Base-by-base conservation (phyloP, 1,140 invertebrate genomes). In the Drosophila virilis region DNA sequence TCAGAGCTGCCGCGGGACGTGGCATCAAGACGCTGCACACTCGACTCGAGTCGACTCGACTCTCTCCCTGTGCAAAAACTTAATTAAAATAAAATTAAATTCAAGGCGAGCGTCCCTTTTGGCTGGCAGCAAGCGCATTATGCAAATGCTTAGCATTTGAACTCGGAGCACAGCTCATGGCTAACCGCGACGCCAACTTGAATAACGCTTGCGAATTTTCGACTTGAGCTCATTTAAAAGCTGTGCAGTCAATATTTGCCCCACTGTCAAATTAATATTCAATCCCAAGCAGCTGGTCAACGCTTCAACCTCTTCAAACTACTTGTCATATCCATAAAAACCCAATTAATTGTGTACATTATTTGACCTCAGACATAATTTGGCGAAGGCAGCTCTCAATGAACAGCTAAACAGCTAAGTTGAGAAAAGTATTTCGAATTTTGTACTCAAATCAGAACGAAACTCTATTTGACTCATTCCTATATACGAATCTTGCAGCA, bases 1-100 rank as follows among this genome's bases (percentile, higher is more conserved):
- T 66, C 51, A 48, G 58, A 10, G 66, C 22, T 71, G 61, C 61
- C 50, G 37, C 59, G 33, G 64, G 67, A 62, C 38, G 51, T 62
- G 51, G 59, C 59, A 17, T 32, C 51, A 43, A 55, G 52, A 66
- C 52, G 48, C 15, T 50, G 61, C 45, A 45, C 37, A 35, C 22
- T 28, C 22, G 4, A 28, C 22, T 2, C 4, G 22, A 28, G 2
- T 28, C 22, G 22, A 28, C 4, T 28, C 22, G 22, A 28, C 22
- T 28, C 22, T 28, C 22, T 28, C 22, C 22, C 22, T 5, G 22
- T 28, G 55, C 40, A 22, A 37, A 69, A 84, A 66, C 62, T 85
- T 85, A 85, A 85, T 85, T 85, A 85, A 86, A 88, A 82, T 69
- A 43, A 77, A 77, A 77, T 74, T 62, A 74, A 77, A 77, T 77